A percentile compares a stretch with the other conserved stretches of the same genome.
Evolutionary conservation across 2,797 vertebrate species (phyloP).

Genomic region (Chaetodon trifasciatus): DNA sequence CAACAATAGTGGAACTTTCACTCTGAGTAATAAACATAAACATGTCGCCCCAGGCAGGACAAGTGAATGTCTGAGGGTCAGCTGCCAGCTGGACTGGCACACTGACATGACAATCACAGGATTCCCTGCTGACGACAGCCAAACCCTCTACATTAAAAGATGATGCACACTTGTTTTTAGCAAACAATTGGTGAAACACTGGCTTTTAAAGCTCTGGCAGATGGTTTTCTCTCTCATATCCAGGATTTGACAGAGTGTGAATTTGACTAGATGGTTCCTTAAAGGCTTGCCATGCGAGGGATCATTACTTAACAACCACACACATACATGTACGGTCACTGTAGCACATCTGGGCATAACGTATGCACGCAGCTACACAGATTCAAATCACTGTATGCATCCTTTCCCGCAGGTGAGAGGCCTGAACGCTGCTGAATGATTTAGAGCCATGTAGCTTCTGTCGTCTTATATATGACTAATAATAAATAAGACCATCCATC

Average conservation of each 20-base stretch:
- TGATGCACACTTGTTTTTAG: conserved; percentile 28
- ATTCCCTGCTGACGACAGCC: conserved; percentile 35
- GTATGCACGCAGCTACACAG: conserved; percentile 22
- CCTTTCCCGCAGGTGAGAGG: conserved; percentile 51
- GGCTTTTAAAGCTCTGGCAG: not conserved
- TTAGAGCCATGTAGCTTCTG: conserved; percentile 42
- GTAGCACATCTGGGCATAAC: conserved; percentile 19
- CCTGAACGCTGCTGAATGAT: conserved; percentile 58
- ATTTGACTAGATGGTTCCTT: conserved; percentile 31
- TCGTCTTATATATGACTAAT: conserved; percentile 47
- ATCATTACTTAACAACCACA: conserved; percentile 32
- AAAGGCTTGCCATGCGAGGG: conserved; percentile 30
- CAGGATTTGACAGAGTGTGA: conserved; percentile 25
- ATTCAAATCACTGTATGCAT: conserved; percentile 43
- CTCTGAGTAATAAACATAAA: conserved; percentile 62
- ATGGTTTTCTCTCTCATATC: not conserved
- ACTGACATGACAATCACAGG: conserved; percentile 45
- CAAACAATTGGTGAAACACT: conserved; percentile 15
- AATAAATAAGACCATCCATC: conserved; percentile 54
- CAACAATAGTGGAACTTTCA: conserved; percentile 50
- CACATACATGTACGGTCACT: not conserved
- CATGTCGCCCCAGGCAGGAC: conserved; percentile 41
- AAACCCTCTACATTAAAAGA: conserved; percentile 30
- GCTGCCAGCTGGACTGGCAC: conserved; percentile 50
- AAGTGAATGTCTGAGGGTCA: conserved; percentile 45